Evolutionary conservation across 2,797 vertebrate species (phyloP).

Genomic region (Discoglossus pictus): DNA sequence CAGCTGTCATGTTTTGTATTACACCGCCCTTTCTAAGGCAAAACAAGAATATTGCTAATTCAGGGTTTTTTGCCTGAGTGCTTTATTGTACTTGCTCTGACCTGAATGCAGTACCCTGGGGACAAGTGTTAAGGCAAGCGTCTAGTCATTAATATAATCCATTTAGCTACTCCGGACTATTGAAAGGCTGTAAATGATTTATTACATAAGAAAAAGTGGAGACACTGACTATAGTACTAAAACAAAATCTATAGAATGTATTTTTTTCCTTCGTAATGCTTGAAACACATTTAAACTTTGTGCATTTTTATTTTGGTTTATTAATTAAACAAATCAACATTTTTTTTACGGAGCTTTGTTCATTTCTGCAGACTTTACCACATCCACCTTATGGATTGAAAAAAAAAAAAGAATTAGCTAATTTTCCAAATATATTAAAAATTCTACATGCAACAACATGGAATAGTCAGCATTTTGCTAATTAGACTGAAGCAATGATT

Average conservation of each 20-base stretch:
- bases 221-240: slow-evolving; percentile 15
- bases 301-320: slow-evolving; percentile 1
- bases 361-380: too few species aligned
- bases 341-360: too few species aligned
- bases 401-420: too few species aligned
- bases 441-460: too few species aligned
- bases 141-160: slow-evolving; percentile 51
- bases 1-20: slow-evolving; percentile 11
- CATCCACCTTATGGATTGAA: too few species aligned
- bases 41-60: slow-evolving; percentile 36
- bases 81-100: slow-evolving; percentile 48
- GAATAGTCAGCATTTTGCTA: too few species aligned
- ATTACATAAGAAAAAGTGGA: slow-evolving; percentile 42
- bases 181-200: slow-evolving; percentile 48
- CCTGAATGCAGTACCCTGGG: slow-evolving; percentile 50
- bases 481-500: too few species aligned
- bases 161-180: slow-evolving; percentile 46
- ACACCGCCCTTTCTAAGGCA: slow-evolving; percentile 33
- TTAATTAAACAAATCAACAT: slow-evolving; percentile 3
- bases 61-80: slow-evolving; percentile 48
- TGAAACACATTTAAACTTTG: not conserved
- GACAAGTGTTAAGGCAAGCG: slow-evolving; percentile 45
- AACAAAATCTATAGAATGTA: slow-evolving; percentile 17
- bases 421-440: too few species aligned
- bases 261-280: not conserved